A percentile compares a stretch with the other conserved stretches of the same genome.
These are phyloP conservation scores for Calephelis virginiensis DNA, from an alignment of 1,140 invertebrate species.

Conservation along the genomic window DNA sequence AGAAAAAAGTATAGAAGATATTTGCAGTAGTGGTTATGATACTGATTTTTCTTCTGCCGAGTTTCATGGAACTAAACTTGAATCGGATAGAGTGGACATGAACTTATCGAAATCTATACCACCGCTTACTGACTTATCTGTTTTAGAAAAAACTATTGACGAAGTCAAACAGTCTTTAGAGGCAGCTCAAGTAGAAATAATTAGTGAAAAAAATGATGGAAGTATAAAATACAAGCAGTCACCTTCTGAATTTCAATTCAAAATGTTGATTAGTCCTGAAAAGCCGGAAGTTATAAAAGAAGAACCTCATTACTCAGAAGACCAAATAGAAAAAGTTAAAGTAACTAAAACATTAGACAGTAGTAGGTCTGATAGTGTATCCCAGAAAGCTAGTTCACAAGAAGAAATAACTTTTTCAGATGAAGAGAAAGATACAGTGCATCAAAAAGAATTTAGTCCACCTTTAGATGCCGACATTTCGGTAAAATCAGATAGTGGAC, in stretches of 20 bases:
- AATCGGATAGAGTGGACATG: conserved; percentile 70
- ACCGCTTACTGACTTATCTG: conserved; percentile 74
- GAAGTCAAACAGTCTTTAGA: conserved; percentile 85
- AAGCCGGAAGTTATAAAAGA: conserved; percentile 75
- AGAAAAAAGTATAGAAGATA: conserved; percentile 79
- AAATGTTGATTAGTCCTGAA: conserved; percentile 74
- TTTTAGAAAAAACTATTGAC: conserved; percentile 82
- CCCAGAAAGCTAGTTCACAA: conserved; percentile 67
- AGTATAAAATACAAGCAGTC: conserved; percentile 82
- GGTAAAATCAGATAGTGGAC: conserved; percentile 73
- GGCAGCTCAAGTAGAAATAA: conserved; percentile 82
- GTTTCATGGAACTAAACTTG: conserved; percentile 79
- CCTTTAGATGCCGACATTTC: conserved; percentile 71
- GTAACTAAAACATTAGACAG: conserved; percentile 46
- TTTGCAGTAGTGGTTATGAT: conserved; percentile 82
- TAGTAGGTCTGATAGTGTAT: conserved; percentile 57
- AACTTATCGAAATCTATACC: conserved; percentile 68
- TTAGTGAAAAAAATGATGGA: conserved; percentile 81
- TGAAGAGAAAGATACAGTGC: conserved; percentile 70
- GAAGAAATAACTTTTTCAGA: conserved; percentile 64
- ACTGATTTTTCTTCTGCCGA: conserved; percentile 83
- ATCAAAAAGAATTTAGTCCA: conserved; percentile 64
- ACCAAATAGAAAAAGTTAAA: conserved; percentile 53
- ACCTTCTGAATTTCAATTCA: conserved; percentile 86
- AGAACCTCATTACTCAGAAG: conserved; percentile 61